phyloP scores from a whole-genome alignment of 2,888 invertebrate species.

The Xestia rhomboidea region DNA sequence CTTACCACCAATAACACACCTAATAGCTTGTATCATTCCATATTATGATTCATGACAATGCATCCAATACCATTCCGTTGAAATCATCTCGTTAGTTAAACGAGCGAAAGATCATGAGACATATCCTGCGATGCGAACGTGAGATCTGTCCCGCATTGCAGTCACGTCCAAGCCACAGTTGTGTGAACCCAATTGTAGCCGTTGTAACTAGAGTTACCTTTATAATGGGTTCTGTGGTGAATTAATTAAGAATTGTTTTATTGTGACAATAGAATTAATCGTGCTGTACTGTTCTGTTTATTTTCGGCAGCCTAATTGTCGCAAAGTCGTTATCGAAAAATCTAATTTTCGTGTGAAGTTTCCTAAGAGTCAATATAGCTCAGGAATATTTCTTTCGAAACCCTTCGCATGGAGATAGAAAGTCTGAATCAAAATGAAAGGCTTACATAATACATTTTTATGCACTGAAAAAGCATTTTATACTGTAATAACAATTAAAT shows the following conservation, averaged over 20 bases:
- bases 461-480: neutral
- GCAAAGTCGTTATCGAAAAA: neutral
- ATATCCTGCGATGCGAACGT: constrained; percentile 54
- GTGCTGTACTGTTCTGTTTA: neutral
- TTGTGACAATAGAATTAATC: neutral
- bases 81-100: constrained; percentile 57
- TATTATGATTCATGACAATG: constrained; percentile 45
- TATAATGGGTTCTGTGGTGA: constrained; percentile 27
- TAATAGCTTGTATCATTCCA: constrained; percentile 7
- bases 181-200: constrained; percentile 51
- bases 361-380: too few species aligned
- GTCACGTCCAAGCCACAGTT: constrained; percentile 59
- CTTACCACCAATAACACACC: neutral
- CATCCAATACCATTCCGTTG: constrained; percentile 28
- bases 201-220: constrained; percentile 27
- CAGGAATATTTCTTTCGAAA: neutral
- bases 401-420: neutral
- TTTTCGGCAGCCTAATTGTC: neutral
- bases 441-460: neutral
- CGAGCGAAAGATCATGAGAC: constrained; percentile 47
- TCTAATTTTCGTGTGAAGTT: too few species aligned
- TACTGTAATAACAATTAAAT: neutral
- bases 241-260: constrained; percentile 28
- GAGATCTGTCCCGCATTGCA: constrained; percentile 46
- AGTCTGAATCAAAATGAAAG: neutral